Conservation (phyloP, 1,140 invertebrate genomes). For the Drosophila tropicalis region DNA sequence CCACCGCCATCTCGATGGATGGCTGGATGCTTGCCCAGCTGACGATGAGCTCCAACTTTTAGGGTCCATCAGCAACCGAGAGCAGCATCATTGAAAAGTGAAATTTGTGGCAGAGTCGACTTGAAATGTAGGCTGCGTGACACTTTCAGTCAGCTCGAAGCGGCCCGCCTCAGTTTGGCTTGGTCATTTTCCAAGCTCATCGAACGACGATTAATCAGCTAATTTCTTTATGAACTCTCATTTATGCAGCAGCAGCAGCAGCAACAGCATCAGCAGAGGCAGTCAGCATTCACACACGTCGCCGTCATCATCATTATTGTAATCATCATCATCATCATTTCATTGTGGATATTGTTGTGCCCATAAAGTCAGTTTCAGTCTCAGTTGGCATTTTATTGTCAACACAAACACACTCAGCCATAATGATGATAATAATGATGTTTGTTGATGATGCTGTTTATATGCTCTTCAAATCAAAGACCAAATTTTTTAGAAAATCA, state of each 20-base stretch:
- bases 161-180: conserved; percentile 40
- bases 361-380: conserved; percentile 39
- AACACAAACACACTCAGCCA: conserved; percentile 23
- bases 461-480: conserved; percentile 64
- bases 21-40: conserved; percentile 35
- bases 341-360: conserved; percentile 26
- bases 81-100: conserved; percentile 78
- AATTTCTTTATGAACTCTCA: conserved; percentile 82
- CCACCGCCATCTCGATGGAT: not conserved
- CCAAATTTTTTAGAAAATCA: conserved; percentile 71
- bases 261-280: conserved; percentile 24
- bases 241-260: conserved; percentile 63
- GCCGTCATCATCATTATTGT: conserved; percentile 54
- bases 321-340: conserved; percentile 47
- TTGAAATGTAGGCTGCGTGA: conserved; percentile 79
- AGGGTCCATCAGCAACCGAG: not conserved
- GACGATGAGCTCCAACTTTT: conserved; percentile 19
- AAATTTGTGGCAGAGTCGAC: conserved; percentile 64
- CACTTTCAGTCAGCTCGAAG: conserved; percentile 70
- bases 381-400: conserved; percentile 42
- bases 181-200: conserved; percentile 80
- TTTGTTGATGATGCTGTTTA: conserved; percentile 17
- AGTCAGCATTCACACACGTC: conserved; percentile 71
- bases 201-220: conserved; percentile 80
- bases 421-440: no score